These are phyloP conservation scores for Urophycis tenuis DNA, from an alignment of 2,797 vertebrate genomes.

Conservation along the genomic window DNA sequence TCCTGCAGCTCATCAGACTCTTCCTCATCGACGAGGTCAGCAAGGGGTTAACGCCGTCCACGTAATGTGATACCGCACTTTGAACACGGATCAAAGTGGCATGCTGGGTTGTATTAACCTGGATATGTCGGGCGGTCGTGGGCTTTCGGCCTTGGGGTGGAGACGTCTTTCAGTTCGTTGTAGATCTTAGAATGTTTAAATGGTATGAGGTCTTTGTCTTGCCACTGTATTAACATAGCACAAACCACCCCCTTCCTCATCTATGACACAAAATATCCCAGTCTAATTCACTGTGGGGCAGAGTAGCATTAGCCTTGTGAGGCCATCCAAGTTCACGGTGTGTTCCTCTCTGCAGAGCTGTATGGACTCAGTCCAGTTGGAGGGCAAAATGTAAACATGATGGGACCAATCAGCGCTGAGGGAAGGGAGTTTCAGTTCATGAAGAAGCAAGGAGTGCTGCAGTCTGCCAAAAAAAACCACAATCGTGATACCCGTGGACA, in stretches of 20 bases:
- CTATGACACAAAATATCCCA: background rate
- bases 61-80: background rate
- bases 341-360: background rate
- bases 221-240: background rate
- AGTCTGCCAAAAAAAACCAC: background rate
- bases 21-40: constrained; percentile 85
- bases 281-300: background rate
- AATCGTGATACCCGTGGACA: no score
- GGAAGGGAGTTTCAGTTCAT: background rate
- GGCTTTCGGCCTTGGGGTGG: background rate
- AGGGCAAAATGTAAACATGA: background rate
- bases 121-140: background rate
- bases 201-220: background rate
- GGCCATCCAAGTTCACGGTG: background rate
- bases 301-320: background rate
- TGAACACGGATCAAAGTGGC: background rate
- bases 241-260: background rate
- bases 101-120: background rate
- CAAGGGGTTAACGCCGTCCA: constrained; percentile 3
- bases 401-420: no score
- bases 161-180: background rate
- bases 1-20: constrained; percentile 86
- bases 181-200: background rate
- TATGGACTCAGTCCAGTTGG: background rate
- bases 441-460: background rate